Percentiles rank a stretch among this genome's conserved stretches.
Conservation (phyloP, 2,888 invertebrate genomes). For the Carterocephalus palaemon region DNA sequence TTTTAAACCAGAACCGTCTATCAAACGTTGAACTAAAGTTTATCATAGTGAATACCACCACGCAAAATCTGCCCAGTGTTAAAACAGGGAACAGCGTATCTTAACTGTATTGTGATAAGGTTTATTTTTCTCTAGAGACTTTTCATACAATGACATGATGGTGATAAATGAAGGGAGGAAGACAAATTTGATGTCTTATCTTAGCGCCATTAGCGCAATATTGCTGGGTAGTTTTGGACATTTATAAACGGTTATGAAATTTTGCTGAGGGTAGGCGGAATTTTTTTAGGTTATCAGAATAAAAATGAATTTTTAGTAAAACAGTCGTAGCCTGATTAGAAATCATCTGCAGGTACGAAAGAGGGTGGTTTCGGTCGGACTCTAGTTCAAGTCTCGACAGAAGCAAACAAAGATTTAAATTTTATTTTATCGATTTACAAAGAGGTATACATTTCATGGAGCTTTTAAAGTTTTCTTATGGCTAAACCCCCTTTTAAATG, state of each 20-base stretch:
- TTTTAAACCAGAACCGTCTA: conserved; percentile 12
- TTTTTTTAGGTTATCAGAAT: conserved; percentile 2
- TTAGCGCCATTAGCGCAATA: conserved; percentile 26
- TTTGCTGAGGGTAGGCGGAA: conserved; percentile 5
- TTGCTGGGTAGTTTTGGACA: conserved; percentile 15
- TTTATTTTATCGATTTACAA: too few species aligned
- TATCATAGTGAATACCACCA: conserved; percentile 1
- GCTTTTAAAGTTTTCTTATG: too few species aligned
- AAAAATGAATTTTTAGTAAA: conserved; percentile 6
- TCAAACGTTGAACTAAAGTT: conserved; percentile 18
- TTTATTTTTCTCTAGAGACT: conserved; percentile 2
- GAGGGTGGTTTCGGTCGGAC: too few species aligned
- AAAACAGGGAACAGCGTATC: neutral
- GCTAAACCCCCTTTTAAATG: too few species aligned
- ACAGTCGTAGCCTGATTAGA: too few species aligned
- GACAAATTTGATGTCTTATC: conserved; percentile 61
- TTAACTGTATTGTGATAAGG: conserved; percentile 1
- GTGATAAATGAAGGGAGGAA: conserved; percentile 57
- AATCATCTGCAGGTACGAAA: too few species aligned
- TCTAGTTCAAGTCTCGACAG: too few species aligned
- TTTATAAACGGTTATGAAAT: conserved; percentile 23
- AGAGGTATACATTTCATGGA: too few species aligned
- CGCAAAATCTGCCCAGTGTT: neutral
- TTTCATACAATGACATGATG: conserved; percentile 23
- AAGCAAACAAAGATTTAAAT: too few species aligned